Percentiles rank a stretch among this genome's conserved stretches.
Evolutionary conservation across 1,140 invertebrate genomes (phyloP).

Genomic region (Drosophila punjabiensis): DNA sequence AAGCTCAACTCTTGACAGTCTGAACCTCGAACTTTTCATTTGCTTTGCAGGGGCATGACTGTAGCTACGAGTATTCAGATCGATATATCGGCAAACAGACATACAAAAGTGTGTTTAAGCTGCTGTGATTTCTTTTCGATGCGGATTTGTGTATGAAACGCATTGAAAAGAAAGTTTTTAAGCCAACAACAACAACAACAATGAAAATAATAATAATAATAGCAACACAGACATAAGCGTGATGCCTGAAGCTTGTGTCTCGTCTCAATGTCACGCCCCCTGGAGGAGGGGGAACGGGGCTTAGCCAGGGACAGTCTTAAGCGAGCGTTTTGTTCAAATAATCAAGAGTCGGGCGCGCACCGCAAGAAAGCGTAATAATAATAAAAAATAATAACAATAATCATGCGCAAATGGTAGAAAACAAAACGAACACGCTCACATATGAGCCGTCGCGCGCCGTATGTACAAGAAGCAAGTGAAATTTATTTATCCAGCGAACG

Average conservation of each 20-base stretch:
- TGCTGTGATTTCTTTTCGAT: constrained; percentile 68
- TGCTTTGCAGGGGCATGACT: constrained; percentile 3
- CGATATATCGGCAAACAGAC: constrained; percentile 10
- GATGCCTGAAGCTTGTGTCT: constrained; percentile 53
- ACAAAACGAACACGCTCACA: constrained; percentile 26
- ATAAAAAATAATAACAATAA: constrained; percentile 62
- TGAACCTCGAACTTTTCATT: not conserved
- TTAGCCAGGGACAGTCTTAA: constrained; percentile 19
- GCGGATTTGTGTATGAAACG: constrained; percentile 54
- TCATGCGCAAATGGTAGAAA: constrained; percentile 73
- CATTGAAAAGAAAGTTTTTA: constrained; percentile 74
- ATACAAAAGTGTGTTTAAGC: constrained; percentile 26
- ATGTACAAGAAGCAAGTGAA: constrained; percentile 65
- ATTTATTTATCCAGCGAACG: constrained; percentile 54
- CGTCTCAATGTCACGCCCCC: constrained; percentile 74
- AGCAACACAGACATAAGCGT: constrained; percentile 25
- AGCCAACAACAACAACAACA: constrained; percentile 17
- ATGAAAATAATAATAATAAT: constrained; percentile 29
- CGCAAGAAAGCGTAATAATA: constrained; percentile 72
- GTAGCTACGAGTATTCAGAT: constrained; percentile 26
- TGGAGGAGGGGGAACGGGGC: not conserved
- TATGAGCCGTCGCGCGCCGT: constrained; percentile 8
- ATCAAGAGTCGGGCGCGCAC: constrained; percentile 37
- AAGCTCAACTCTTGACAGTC: not conserved
- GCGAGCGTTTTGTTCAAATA: constrained; percentile 57